phyloP scores from a whole-genome alignment of 2,113 vertebrate genomes.

The Orientallactaga bullata region DNA sequence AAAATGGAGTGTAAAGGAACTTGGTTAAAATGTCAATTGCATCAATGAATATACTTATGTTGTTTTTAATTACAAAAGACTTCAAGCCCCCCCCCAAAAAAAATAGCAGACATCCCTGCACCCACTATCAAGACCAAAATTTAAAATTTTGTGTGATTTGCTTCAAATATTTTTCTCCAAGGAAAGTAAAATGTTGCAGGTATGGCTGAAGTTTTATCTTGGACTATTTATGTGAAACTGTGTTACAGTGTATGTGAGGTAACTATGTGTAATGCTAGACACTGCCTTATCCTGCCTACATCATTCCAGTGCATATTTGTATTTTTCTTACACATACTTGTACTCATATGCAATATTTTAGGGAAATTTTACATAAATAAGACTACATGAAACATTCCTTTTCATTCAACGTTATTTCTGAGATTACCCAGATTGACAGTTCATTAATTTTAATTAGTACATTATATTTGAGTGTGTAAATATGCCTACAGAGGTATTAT shows the following conservation, averaged over 20 bases:
- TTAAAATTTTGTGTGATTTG: constrained; percentile 35
- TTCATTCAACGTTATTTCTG: background rate
- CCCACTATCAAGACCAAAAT: background rate
- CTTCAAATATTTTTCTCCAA: background rate
- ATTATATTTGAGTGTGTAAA: constrained; percentile 24
- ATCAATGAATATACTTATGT: constrained; percentile 25
- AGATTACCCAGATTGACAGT: background rate
- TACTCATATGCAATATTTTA: constrained; percentile 7
- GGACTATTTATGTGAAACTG: background rate
- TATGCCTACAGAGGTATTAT: background rate
- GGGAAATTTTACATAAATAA: constrained; percentile 2
- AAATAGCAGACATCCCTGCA: background rate
- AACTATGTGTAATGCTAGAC: background rate
- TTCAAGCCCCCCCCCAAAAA: constrained; percentile 22
- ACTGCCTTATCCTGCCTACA: background rate
- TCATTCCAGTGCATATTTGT: background rate
- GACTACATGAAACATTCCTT: background rate
- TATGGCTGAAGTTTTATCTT: background rate
- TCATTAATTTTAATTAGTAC: constrained; percentile 20
- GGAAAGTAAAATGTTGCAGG: constrained; percentile 5
- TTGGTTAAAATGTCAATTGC: constrained; percentile 7
- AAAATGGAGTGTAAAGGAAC: constrained; percentile 28
- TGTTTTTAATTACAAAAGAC: constrained; percentile 34
- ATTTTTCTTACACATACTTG: constrained; percentile 6
- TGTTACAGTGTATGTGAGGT: background rate